Base-by-base conservation (phyloP, 2,113 vertebrate genomes). In the Synchiropus splendidus region DNA sequence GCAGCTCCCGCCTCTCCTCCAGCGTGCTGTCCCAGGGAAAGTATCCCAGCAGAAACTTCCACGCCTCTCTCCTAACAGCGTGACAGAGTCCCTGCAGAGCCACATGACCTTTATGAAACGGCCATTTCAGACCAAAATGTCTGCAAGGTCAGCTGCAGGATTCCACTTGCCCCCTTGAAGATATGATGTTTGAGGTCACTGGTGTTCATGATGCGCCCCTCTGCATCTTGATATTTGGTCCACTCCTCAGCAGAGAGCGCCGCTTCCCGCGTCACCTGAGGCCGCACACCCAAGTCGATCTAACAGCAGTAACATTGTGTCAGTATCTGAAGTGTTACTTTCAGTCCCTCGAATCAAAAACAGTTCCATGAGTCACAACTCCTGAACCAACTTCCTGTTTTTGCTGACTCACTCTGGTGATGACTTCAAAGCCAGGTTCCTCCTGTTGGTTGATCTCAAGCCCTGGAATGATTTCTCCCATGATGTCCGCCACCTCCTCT, bases 361-460 rank as follows among this genome's bases (percentile, higher is more conserved):
- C n/a, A n/a, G n/a, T n/a, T n/a, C n/a, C n/a, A n/a, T n/a, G n/a
- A n/a, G n/a, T n/a, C n/a, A n/a, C n/a, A n/a, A n/a, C n/a, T 5
- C 21, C 21, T 27, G 21, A 27, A 27, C 21, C 21, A 27, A 8
- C 21, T 27, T 5, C 21, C 21, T 8, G n/a, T 27, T 8, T 27
- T 8, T 27, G 21, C 21, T 6, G 12, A 14, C 92, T 92, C 72
- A 99, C 95, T 77, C 89, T 87, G 61, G 91, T 99, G 81, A 99
- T 93, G 74, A 97, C 93, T 87, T 99, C 95, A 51, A 98, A 99
- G 51, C 95, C 95, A 1, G 92, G 94, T 64, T 99, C 95, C 67
- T 97, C 92, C 76, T 97, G 93, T 50, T 98, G 94, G 76, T 95
- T 94, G 77, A 98, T 95, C 78, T 95, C 92, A 59, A 98, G 83